Evolutionary conservation across 2,888 invertebrate genomes (phyloP), one percentile per base, ranked within the genome.

Genomic region (Syrista parreyssii): DNA sequence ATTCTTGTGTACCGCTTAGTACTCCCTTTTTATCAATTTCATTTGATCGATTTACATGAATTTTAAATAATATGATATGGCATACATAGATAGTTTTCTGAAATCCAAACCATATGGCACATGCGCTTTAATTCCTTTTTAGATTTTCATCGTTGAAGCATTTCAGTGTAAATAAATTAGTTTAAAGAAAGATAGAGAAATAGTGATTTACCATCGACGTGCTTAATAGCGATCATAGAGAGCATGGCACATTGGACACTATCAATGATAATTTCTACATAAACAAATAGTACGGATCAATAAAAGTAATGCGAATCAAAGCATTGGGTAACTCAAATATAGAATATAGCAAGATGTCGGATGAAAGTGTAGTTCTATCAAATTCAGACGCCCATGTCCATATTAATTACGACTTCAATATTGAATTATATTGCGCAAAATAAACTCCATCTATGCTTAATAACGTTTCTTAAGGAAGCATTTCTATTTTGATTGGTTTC

Each of bases 121-220:
- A 84, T 83, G 80, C 81, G 81, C 86, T 83, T 84, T 84, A 77
- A 80, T 77, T 84, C 81, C 79, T 80, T 68, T 76, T 69, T 31
- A 71, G 35, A 69, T 73, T 74, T 73, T 40, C 15, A 69, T 69
- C 11, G 11, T 30, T 69, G 15, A 3, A 12, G 69, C 82, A 87
- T 85, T 79, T 80, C 85, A 86, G 87, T 89, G 88, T 88, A 90
- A 89, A 89, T 74, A 90, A 90, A 90, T 15, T 89, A 90, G 86
- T 86, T 85, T 85, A 86, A 88, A 84, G 80, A 85, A 82, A 85
- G 87, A 83, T 86, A 84, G 81, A 80, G 81, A 80, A 82, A 82
- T 80, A 82, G 83, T 73, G 31, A 76, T 76, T 77, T 55, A 34
- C 73, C 73, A 73, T 73, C 71, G 71, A 55, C 1, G 23, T 15